Evolutionary conservation across 2,888 invertebrate species (phyloP).

Genomic region (Drosophila pseudotakahashii): DNA sequence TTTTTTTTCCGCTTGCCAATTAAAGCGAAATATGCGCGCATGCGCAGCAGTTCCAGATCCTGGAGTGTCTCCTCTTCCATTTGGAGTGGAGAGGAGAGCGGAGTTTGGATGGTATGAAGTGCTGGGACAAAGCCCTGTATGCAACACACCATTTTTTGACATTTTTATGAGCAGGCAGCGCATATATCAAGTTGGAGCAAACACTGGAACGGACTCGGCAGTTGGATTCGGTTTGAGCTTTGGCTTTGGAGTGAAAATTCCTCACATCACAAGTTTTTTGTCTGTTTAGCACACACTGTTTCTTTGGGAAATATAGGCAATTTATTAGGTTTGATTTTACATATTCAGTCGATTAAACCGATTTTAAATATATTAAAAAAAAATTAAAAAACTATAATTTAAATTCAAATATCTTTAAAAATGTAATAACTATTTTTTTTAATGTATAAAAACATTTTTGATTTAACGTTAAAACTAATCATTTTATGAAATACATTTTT

Average conservation of each 20-base stretch:
- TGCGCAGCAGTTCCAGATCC: conserved; percentile 57
- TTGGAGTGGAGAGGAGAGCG: conserved; percentile 2
- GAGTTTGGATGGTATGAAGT: background rate
- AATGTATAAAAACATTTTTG: no score
- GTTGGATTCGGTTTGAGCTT: conserved; percentile 21
- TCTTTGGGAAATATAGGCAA: no score
- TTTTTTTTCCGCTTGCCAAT: conserved; percentile 71
- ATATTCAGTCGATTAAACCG: no score
- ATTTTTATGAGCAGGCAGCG: conserved; percentile 82
- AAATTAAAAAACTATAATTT: no score
- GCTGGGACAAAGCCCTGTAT: conserved; percentile 66
- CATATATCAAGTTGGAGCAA: conserved; percentile 80
- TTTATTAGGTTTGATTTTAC: no score
- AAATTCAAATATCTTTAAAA: no score
- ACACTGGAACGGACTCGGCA: conserved; percentile 31
- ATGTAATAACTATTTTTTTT: no score
- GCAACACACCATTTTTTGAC: conserved; percentile 77
- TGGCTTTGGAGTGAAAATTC: conserved; percentile 59
- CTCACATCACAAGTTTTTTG: conserved; percentile 62
- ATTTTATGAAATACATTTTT: no score
- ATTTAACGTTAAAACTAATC: no score
- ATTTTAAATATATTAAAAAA: no score
- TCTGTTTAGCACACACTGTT: conserved; percentile 9
- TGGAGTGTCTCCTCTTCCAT: conserved; percentile 15
- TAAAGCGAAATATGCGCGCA: conserved; percentile 78